phyloP scores from a whole-genome alignment of 2,888 invertebrate genomes.

The Asteroscopus sphinx region DNA sequence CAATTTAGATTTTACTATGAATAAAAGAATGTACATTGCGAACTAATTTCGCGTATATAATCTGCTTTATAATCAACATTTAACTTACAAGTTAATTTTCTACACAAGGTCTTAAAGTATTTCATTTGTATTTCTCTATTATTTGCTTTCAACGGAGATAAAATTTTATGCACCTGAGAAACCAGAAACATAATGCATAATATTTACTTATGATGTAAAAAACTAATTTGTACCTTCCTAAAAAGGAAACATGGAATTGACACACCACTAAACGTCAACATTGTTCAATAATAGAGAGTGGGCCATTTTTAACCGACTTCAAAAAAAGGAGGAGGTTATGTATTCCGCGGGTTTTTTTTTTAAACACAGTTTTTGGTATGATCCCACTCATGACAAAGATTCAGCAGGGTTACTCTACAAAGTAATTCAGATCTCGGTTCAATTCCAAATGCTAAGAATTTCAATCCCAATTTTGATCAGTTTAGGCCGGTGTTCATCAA shows the following conservation, averaged over 20 bases:
- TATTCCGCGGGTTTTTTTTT: too few relatives aligned
- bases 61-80: conserved; percentile 9
- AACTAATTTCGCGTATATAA: conserved; percentile 14
- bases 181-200: conserved; percentile 27
- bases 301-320: too few relatives aligned
- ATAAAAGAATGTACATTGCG: neutral
- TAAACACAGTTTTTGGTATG: too few relatives aligned
- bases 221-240: conserved; percentile 6
- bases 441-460: too few relatives aligned
- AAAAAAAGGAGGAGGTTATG: too few relatives aligned
- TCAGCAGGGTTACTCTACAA: too few relatives aligned
- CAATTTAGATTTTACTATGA: too few relatives aligned
- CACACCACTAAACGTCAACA: conserved; percentile 6
- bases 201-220: conserved; percentile 14
- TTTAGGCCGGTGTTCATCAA: too few relatives aligned
- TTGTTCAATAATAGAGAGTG: conserved; percentile 7
- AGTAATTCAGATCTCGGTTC: too few relatives aligned
- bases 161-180: conserved; percentile 7
- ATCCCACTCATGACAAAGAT: too few relatives aligned
- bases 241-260: conserved; percentile 17
- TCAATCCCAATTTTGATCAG: too few relatives aligned
- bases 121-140: neutral
- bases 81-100: neutral
- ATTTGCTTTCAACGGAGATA: conserved; percentile 7
- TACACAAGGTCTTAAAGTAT: neutral